Evolutionary conservation across 2,888 invertebrate genomes (phyloP), one percentile per base, ranked within the genome.

Genomic region (Bembecia ichneumoniformis): DNA sequence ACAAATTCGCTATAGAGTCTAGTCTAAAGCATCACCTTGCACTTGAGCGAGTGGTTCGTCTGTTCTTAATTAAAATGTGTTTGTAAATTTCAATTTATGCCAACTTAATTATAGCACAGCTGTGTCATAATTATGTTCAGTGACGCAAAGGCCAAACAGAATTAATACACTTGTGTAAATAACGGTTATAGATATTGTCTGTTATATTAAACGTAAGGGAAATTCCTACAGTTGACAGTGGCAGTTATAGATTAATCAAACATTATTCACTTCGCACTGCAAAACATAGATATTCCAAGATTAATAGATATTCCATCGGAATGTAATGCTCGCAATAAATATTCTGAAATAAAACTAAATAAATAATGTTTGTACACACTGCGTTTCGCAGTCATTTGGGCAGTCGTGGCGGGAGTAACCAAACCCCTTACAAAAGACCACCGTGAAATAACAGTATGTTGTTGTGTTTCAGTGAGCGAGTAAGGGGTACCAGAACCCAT

Each of bases 121-220:
- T 44, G 44, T 17, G 44, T 17, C 15, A 17, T 44, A 44, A 44
- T 44, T 44, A 17, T 44, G 17, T 16, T 13, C 49, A 49, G 28
- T 51, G 53, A 53, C 53, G 49, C 34, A 51, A 51, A 52, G 47
- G 47, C 15, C 28, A 47, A 48, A 34, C 9, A 44, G 28, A 48
- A 49, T 49, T 51, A 14, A n/a, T 35, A 17, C 53, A 53, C 17
- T 45, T 53, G 53, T 43, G 45, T 49, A 51, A 53, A 53, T 49
- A 47, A 34, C 35, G 13, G 44, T 40, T 40, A n/a, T n/a, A n/a
- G n/a, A n/a, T 40, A 13, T 10, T 52, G 46, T 54, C 50, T 47
- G 48, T 50, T 50, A 43, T 52, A 45, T n/a, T 48, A 47, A 52
- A 52, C 46, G 50, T 52, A 7, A 43, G 49, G 52, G 51, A 48